Percentiles rank a stretch among this genome's conserved stretches.
phyloP scores from a whole-genome alignment of 2,888 invertebrate species.

The Diogma glabrata region DNA sequence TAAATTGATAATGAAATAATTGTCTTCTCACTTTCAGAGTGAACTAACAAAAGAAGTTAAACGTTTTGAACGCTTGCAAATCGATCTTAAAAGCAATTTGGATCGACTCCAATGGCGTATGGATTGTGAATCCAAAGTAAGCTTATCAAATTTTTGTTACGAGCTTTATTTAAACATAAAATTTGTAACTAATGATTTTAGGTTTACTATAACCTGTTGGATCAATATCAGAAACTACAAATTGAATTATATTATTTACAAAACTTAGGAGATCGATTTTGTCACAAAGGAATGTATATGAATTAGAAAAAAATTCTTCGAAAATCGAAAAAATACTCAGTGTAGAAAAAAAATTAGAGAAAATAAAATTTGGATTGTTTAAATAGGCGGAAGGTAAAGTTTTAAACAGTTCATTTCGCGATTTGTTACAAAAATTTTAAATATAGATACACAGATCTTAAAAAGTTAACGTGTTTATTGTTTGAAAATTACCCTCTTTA shows the following conservation, averaged over 20 bases:
- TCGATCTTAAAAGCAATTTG: conserved; percentile 17
- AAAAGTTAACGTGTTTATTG: too few species aligned
- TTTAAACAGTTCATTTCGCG: too few species aligned
- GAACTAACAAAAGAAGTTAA: conserved; percentile 17
- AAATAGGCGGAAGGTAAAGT: too few species aligned
- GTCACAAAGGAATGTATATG: conserved; percentile 5
- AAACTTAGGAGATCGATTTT: conserved; percentile 13
- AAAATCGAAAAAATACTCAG: too few species aligned
- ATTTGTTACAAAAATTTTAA: too few species aligned
- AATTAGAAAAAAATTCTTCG: too few species aligned
- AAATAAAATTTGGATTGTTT: too few species aligned
- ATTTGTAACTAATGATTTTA: background rate
- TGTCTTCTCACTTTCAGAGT: conserved; percentile 8
- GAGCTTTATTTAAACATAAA: background rate
- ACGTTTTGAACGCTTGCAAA: conserved; percentile 16
- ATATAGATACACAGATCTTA: too few species aligned
- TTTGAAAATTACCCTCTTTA: too few species aligned
- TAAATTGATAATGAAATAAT: too few species aligned
- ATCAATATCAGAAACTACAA: conserved; percentile 17
- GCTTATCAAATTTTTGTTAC: background rate
- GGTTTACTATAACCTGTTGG: conserved; percentile 15
- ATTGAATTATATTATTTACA: conserved; percentile 17
- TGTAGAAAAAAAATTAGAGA: too few species aligned
- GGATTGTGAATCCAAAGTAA: conserved; percentile 17
- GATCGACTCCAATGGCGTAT: conserved; percentile 16